Conservation (phyloP, 2,113 vertebrate genomes). For the Sceloporus tristichus region DNA sequence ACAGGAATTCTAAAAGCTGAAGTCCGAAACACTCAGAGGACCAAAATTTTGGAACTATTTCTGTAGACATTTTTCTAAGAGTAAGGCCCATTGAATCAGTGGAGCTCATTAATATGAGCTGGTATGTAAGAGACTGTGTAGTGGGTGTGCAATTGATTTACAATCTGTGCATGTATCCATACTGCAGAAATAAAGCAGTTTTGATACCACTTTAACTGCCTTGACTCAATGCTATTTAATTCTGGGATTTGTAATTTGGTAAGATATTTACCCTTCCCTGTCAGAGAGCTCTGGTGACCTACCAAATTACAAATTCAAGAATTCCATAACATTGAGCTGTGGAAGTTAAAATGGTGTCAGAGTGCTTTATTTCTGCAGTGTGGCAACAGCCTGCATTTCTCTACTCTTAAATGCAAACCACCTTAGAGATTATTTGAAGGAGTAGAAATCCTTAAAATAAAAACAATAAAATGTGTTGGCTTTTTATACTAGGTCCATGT, state of each 20-base stretch:
- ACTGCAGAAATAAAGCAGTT: no score
- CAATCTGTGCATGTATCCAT: neutral
- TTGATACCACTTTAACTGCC: no score
- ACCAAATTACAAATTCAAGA: no score
- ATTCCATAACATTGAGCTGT: no score
- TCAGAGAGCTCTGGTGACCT: no score
- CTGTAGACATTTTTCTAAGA: neutral
- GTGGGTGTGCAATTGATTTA: neutral
- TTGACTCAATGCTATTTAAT: no score
- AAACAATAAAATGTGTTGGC: neutral
- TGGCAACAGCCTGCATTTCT: slow-evolving; percentile 19
- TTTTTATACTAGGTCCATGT: slow-evolving; percentile 75
- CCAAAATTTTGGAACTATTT: no score
- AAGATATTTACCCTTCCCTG: no score
- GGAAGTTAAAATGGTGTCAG: no score
- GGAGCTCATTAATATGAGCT: neutral
- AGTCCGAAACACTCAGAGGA: no score
- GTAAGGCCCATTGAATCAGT: neutral
- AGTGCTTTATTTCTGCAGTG: neutral
- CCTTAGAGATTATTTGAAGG: neutral
- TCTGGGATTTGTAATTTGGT: no score
- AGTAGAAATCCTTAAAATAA: neutral
- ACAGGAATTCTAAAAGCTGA: no score
- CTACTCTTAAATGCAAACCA: neutral
- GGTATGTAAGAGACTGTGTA: neutral